Percentiles rank a stretch among this genome's conserved stretches.
phyloP scores from a whole-genome alignment of 2,797 vertebrate genomes.

The Bradypodion ventrale region DNA sequence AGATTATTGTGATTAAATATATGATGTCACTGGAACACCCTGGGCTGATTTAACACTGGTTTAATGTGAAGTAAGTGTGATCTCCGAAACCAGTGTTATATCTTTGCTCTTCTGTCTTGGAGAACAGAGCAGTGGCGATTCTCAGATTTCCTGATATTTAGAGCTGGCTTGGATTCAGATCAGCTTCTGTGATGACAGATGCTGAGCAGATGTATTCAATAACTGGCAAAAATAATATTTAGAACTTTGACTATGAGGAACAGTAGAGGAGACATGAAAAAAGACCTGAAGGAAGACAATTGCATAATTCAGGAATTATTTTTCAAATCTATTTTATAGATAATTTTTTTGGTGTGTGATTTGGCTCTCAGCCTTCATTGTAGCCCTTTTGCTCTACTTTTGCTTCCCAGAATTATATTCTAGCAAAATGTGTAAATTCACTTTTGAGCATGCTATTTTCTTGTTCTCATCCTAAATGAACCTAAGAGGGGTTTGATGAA shows the following conservation, averaged over 20 bases:
- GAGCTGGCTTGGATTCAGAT: constrained; percentile 35
- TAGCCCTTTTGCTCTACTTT: neutral
- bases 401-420: neutral
- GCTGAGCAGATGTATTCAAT: neutral
- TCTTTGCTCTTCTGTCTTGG: constrained; percentile 25
- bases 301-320: neutral
- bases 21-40: constrained; percentile 35
- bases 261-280: constrained; percentile 15
- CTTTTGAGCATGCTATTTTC: constrained; percentile 13
- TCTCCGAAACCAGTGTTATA: constrained; percentile 16
- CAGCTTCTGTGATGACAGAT: constrained; percentile 28
- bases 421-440: constrained; percentile 16
- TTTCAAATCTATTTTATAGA: neutral
- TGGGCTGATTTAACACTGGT: constrained; percentile 25
- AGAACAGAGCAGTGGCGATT: neutral
- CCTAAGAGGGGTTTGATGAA: neutral
- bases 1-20: constrained; percentile 20
- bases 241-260: constrained; percentile 3
- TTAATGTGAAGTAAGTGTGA: constrained; percentile 31
- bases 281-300: constrained; percentile 22
- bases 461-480: neutral
- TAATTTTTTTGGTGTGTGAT: neutral
- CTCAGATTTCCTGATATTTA: constrained; percentile 33
- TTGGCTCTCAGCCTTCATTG: neutral
- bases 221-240: constrained; percentile 45